Evolutionary conservation across 2,888 invertebrate species (phyloP).

Genomic region (Oxytorus armatus): DNA sequence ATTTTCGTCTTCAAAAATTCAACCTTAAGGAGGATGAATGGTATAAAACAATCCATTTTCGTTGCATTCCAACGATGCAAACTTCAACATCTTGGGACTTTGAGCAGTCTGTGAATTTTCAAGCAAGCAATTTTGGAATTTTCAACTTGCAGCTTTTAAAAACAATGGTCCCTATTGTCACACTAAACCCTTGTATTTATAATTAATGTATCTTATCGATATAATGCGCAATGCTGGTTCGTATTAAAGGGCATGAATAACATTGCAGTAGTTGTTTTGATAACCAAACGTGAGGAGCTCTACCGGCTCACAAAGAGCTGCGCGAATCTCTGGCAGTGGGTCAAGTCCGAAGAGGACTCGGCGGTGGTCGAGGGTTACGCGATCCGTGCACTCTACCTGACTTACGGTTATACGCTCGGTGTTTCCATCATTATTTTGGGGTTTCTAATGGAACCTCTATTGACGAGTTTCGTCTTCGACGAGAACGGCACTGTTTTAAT

Average conservation of each 20-base stretch:
- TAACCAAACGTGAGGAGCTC: constrained; percentile 40
- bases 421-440: constrained; percentile 56
- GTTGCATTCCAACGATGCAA: too few species aligned
- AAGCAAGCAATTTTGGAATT: too few species aligned
- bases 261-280: constrained; percentile 26
- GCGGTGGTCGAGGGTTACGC: constrained; percentile 45
- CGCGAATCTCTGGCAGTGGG: constrained; percentile 67
- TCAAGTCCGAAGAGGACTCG: constrained; percentile 58
- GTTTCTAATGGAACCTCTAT: constrained; percentile 29
- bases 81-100: too few species aligned
- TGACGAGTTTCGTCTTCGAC: constrained; percentile 29
- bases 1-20: too few species aligned
- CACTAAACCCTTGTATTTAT: too few species aligned
- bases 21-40: too few species aligned
- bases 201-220: too few species aligned
- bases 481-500: constrained; percentile 49
- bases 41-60: too few species aligned
- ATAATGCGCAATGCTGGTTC: not conserved
- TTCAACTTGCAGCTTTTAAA: too few species aligned
- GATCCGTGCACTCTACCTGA: constrained; percentile 57
- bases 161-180: too few species aligned
- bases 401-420: constrained; percentile 63
- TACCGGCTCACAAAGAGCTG: constrained; percentile 58
- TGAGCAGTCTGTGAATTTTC: too few species aligned
- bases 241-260: not conserved